Evolutionary conservation across 2,888 invertebrate genomes (phyloP), one percentile per base, ranked within the genome.

Genomic region (Deilephila elpenor): DNA sequence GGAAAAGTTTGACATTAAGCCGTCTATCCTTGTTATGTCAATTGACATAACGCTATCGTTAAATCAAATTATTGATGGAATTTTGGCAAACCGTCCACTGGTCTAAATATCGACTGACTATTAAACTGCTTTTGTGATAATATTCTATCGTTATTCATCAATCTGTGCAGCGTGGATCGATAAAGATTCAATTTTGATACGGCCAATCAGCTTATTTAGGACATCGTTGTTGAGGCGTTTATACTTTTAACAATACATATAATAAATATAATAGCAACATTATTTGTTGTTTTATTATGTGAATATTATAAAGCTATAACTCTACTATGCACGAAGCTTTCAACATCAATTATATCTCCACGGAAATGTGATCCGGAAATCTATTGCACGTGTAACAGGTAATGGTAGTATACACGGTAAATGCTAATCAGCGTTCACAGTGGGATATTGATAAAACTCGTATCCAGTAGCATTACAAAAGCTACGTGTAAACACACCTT

Each of bases 401-500:
- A 37, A 37, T 14, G 37, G 8, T 4, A 64, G 37, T 67, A 25
- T 44, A 29, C 67, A 67, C 51, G n/a, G 25, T 67, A 51, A 20
- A 62, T 72, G 32, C 32, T 53, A 64, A 62, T 72, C 25, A 62
- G 62, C 32, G 34, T 29, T 25, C 37, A 17, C 67, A 51, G 44
- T 14, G 59, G 64, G 72, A 67, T 67, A 73, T 56, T 67, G 72
- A 73, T 67, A 73, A 73, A 73, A 73, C 56, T 67, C 67, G 59
- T 59, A 73, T 67, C 59, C 72, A 59, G 56, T 34, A 59, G 64
- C 56, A 29, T 73, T 56, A 73, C 67, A 67, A 67, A 71, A 64
- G 67, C 34, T 59, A 67, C 72, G 37, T 67, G 64, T 67, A 67
- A 67, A 78, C 78, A 79, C 78, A 78, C 81, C 78, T 80, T 86